These are phyloP conservation scores for Lagorchestes hirsutus DNA, from an alignment of 2,797 vertebrate species.

Conservation along the genomic window DNA sequence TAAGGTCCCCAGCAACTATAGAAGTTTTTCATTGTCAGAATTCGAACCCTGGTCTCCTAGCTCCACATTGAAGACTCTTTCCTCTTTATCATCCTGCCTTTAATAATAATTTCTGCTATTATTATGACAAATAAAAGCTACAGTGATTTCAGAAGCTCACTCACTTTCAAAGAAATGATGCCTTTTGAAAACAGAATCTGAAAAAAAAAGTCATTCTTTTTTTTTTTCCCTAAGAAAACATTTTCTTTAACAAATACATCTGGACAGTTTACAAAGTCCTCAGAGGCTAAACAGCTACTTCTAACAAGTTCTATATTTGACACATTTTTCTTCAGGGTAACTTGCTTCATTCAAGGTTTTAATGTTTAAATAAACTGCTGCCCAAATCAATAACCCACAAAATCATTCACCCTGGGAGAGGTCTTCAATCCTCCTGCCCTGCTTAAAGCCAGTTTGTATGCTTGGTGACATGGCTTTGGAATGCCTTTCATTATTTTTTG, in stretches of 20 bases:
- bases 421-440: slow-evolving; percentile 82
- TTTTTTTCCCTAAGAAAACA: slow-evolving; percentile 83
- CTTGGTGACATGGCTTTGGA: slow-evolving; percentile 67
- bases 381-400: slow-evolving; percentile 87
- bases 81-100: neutral
- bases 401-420: slow-evolving; percentile 84
- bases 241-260: slow-evolving; percentile 86
- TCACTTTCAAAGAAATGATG: slow-evolving; percentile 62
- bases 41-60: neutral
- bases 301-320: slow-evolving; percentile 86
- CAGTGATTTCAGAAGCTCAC: slow-evolving; percentile 11
- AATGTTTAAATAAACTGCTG: slow-evolving; percentile 89
- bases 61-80: neutral
- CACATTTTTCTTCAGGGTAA: slow-evolving; percentile 89
- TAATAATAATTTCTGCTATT: neutral
- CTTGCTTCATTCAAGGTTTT: slow-evolving; percentile 87
- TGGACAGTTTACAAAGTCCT: slow-evolving; percentile 88
- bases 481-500: slow-evolving; percentile 79
- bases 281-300: slow-evolving; percentile 85
- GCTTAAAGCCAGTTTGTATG: slow-evolving; percentile 80
- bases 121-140: neutral
- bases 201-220: slow-evolving; percentile 63
- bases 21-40: neutral
- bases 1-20: neutral
- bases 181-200: slow-evolving; percentile 48